Evolutionary conservation across 2,113 vertebrate species (phyloP).

Genomic region (Thalassarche chlororhynchos): DNA sequence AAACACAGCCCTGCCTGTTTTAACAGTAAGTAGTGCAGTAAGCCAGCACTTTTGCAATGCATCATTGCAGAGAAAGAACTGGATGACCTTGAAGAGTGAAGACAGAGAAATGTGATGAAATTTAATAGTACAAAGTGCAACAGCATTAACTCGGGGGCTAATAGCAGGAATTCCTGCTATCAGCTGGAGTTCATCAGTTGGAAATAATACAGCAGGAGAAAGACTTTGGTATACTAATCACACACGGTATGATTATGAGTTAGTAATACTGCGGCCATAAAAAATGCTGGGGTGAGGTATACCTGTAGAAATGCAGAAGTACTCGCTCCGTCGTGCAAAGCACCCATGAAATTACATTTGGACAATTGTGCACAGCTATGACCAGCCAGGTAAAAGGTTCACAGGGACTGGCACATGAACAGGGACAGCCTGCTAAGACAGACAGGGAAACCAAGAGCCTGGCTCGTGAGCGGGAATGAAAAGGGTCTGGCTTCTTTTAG

Average conservation of each 20-base stretch:
- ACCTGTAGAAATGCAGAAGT: not conserved
- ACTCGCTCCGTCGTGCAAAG: accelerated
- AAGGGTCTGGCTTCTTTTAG: not conserved
- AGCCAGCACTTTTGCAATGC: not conserved
- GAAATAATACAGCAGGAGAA: not conserved
- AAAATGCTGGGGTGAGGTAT: not conserved
- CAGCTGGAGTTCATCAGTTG: not conserved
- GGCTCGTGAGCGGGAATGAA: not conserved
- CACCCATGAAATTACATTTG: not conserved
- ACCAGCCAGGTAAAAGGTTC: not conserved
- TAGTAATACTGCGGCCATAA: not conserved
- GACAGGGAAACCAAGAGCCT: not conserved
- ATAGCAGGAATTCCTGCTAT: not conserved
- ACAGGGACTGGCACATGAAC: not conserved
- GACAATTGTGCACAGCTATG: no score
- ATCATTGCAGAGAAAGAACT: not conserved
- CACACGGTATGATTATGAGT: not conserved
- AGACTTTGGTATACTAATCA: not conserved
- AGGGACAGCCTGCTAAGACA: not conserved
- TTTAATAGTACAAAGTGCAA: not conserved
- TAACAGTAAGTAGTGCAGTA: not conserved
- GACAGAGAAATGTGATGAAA: not conserved
- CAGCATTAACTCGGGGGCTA: not conserved
- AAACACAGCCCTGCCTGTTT: not conserved
- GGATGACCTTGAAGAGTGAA: not conserved